Evolutionary conservation across 1,140 invertebrate genomes (phyloP).

Genomic region (Cotesia glomerata): DNA sequence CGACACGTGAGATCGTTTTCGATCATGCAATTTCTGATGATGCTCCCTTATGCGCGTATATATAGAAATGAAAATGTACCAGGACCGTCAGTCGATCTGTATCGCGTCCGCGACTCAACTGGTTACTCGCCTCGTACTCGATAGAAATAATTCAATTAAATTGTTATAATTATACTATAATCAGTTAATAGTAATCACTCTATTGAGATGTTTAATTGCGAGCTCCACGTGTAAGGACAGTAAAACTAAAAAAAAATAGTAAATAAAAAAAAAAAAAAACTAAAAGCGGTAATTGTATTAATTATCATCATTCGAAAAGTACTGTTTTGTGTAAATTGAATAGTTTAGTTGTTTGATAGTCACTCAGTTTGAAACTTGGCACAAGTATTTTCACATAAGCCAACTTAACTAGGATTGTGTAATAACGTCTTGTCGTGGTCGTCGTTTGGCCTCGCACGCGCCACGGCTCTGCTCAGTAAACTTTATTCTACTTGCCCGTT

Average conservation of each 20-base stretch:
- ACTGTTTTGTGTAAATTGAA: not conserved
- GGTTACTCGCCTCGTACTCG: not conserved
- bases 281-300: too few species aligned
- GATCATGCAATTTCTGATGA: slow-evolving; percentile 16
- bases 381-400: slow-evolving; percentile 14
- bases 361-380: slow-evolving; percentile 24
- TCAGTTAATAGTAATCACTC: too few species aligned
- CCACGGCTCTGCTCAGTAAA: not conserved
- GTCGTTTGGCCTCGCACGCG: slow-evolving; percentile 17
- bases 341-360: slow-evolving; percentile 1
- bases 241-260: too few species aligned
- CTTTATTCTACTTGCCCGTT: slow-evolving; percentile 6
- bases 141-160: too few species aligned
- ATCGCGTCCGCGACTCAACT: not conserved
- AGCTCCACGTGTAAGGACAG: too few species aligned
- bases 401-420: slow-evolving; percentile 29
- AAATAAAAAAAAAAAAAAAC: not conserved
- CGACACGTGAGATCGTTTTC: slow-evolving; percentile 23
- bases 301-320: not conserved
- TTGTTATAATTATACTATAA: too few species aligned
- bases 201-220: too few species aligned
- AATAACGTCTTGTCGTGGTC: slow-evolving; percentile 10
- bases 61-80: slow-evolving; percentile 26
- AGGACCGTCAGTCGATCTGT: slow-evolving; percentile 18
- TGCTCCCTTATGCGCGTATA: slow-evolving; percentile 23